phyloP scores from a whole-genome alignment of 2,888 invertebrate genomes.

The Ophion costatus region DNA sequence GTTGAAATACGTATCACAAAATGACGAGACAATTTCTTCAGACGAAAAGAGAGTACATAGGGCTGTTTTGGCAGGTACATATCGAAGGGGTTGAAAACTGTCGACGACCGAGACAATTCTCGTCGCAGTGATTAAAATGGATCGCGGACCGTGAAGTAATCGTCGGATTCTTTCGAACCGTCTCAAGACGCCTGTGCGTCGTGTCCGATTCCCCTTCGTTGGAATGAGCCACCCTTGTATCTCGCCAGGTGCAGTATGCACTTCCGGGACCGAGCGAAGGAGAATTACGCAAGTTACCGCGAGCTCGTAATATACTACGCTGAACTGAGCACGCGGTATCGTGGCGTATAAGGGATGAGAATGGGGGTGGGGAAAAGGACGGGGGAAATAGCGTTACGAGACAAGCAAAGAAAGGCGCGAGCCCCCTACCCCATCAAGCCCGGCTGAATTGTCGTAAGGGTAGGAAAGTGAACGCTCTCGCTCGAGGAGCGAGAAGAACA shows the following conservation, averaged over 20 bases:
- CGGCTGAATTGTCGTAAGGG: slow-evolving; percentile 47
- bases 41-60: slow-evolving; percentile 14
- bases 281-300: slow-evolving; percentile 62
- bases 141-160: no score
- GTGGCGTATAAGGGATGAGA: slow-evolving; percentile 29
- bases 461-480: slow-evolving; percentile 16
- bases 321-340: slow-evolving; percentile 44
- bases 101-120: no score
- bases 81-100: background rate
- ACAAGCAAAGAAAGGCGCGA: slow-evolving; percentile 64
- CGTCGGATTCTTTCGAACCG: no score
- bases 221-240: slow-evolving; percentile 29
- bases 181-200: no score
- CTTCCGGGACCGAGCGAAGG: slow-evolving; percentile 36
- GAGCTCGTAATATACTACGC: slow-evolving; percentile 52
- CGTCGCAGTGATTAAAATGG: no score
- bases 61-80: background rate
- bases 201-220: background rate
- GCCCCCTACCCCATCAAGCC: slow-evolving; percentile 18
- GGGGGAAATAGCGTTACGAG: slow-evolving; percentile 47
- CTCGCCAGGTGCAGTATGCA: slow-evolving; percentile 52
- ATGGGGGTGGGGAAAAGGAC: slow-evolving; percentile 24
- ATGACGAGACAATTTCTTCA: slow-evolving; percentile 47
- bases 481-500: slow-evolving; percentile 15
- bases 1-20: slow-evolving; percentile 56